A percentile compares a stretch with the other conserved stretches of the same genome.
Evolutionary conservation across 2,797 vertebrate species (phyloP).

Genomic region (Threskiornis aethiopicus): DNA sequence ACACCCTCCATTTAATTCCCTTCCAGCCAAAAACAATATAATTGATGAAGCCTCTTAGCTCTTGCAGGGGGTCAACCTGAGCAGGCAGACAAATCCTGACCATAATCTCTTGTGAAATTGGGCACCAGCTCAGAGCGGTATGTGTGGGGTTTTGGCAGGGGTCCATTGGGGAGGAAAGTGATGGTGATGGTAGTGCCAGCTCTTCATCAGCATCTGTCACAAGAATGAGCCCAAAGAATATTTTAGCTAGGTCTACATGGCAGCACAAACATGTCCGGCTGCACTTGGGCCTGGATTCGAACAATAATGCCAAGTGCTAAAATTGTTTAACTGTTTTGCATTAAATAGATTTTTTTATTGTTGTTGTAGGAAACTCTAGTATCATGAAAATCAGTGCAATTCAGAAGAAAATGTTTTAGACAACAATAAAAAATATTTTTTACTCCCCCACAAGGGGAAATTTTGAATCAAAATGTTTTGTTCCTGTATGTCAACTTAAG

Average conservation of each 20-base stretch:
- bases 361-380: not conserved
- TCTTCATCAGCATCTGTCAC: not conserved
- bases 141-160: not conserved
- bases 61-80: not conserved
- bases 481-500: not conserved
- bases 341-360: not conserved
- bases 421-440: not conserved
- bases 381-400: not conserved
- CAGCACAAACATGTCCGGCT: not conserved
- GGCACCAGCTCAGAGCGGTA: not conserved
- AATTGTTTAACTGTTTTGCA: not conserved
- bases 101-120: not conserved
- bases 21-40: not conserved
- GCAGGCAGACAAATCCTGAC: not conserved
- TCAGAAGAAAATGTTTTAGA: not conserved
- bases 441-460: not conserved
- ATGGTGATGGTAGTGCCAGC: not conserved
- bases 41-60: not conserved
- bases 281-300: not conserved
- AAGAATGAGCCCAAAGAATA: not conserved
- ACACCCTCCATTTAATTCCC: not conserved
- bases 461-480: slow-evolving; percentile 29
- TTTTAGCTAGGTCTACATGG: not conserved
- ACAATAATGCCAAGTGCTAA: not conserved
- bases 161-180: not conserved